Percentiles rank a stretch among this genome's conserved stretches.
Evolutionary conservation across 2,113 vertebrate species (phyloP).

Genomic region (Rhinopomastus cyanomelas): DNA sequence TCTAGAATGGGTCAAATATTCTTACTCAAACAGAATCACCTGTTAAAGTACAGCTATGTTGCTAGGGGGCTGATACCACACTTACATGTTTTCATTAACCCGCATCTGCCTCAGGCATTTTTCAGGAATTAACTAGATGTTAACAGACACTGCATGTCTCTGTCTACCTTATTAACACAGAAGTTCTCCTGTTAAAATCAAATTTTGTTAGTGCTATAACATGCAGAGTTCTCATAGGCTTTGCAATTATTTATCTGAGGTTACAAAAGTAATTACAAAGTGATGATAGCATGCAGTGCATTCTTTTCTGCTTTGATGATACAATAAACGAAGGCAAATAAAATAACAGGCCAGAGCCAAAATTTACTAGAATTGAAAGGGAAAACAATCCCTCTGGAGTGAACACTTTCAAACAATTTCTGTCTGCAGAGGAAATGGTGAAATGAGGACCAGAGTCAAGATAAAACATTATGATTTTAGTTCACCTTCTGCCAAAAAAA

Average conservation of each 20-base stretch:
- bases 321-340: not conserved
- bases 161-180: not conserved
- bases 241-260: not conserved
- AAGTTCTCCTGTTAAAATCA: not conserved
- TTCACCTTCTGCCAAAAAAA: not conserved
- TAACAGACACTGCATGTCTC: not conserved
- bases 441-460: not conserved
- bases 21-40: not conserved
- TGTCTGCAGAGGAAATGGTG: not conserved
- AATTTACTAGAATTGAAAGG: not conserved
- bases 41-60: not conserved
- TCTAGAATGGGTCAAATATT: not conserved
- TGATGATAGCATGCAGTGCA: not conserved
- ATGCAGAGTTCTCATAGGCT: not conserved
- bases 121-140: not conserved
- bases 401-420: not conserved
- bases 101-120: not conserved
- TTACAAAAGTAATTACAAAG: not conserved
- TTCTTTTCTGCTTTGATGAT: not conserved
- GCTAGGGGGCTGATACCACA: not conserved
- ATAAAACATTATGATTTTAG: not conserved
- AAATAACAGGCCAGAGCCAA: not conserved
- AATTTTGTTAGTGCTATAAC: not conserved
- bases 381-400: not conserved
- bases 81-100: not conserved